Evolutionary conservation across 2,113 vertebrate species (phyloP).

Genomic region (Columba janthina): DNA sequence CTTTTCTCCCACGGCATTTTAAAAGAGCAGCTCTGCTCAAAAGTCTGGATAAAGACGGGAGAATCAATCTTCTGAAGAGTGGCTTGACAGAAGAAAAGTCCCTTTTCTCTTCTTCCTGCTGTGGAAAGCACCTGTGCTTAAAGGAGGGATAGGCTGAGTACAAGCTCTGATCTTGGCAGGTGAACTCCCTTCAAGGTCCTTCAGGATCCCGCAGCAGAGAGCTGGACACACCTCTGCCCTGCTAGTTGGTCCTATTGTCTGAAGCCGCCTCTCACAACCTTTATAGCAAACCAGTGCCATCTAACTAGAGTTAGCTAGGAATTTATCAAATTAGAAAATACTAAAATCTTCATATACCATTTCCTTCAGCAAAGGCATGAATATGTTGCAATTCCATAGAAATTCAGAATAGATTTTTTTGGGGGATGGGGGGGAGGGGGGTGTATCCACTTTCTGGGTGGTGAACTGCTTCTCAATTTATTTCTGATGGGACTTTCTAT

Average conservation of each 20-base stretch:
- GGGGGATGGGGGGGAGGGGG: too few species aligned
- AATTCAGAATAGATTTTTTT: background rate
- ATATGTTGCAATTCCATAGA: background rate
- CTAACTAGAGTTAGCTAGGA: background rate
- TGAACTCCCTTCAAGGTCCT: background rate
- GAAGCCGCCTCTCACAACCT: background rate
- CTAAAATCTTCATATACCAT: background rate
- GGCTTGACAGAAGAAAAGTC: background rate
- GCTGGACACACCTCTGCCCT: too few species aligned
- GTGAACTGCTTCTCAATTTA: background rate
- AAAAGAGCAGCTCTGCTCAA: background rate
- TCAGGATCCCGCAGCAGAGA: accelerated
- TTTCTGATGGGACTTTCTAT: background rate
- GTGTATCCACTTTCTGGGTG: background rate
- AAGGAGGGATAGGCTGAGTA: too few species aligned
- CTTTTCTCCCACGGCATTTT: background rate
- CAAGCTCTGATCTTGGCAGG: background rate
- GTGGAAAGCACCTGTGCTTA: background rate
- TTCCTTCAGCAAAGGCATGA: background rate
- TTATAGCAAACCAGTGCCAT: background rate
- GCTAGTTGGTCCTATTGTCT: background rate
- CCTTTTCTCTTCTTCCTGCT: background rate
- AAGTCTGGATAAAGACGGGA: background rate
- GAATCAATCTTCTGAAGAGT: background rate
- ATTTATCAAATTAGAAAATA: background rate